Conservation (phyloP, 1,140 invertebrate species). For the Heterodera schachtii region DNA sequence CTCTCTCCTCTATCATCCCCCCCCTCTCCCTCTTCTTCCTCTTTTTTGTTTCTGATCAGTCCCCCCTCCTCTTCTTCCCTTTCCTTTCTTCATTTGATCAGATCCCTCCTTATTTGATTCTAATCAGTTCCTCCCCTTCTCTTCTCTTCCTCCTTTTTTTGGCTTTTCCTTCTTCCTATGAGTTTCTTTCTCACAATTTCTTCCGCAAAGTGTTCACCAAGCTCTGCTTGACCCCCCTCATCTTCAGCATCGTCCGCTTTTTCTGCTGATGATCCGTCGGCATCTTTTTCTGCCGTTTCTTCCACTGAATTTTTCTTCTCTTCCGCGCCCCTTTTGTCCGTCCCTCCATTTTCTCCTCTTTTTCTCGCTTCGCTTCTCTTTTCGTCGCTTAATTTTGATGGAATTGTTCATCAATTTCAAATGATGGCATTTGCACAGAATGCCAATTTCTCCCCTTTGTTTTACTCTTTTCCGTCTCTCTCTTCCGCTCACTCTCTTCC, state of each 20-base stretch:
- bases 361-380: conserved; percentile 4
- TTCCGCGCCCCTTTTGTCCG: neutral
- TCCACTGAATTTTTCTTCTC: neutral
- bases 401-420: neutral
- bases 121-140: neutral
- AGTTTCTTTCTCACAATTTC: neutral
- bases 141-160: neutral
- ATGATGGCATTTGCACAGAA: neutral
- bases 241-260: conserved; percentile 1
- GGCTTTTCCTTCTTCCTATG: neutral
- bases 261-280: conserved; percentile 2
- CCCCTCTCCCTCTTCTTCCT: too few species aligned
- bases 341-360: neutral
- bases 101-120: too few species aligned
- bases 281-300: neutral
- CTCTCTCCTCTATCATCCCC: too few species aligned
- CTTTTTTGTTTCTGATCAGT: too few species aligned
- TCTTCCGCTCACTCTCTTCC: neutral
- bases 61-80: too few species aligned
- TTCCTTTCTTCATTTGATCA: too few species aligned
- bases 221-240: conserved; percentile 1
- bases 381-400: neutral
- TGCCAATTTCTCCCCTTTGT: too few species aligned
- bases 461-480: neutral
- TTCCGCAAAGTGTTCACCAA: conserved; percentile 1